Conservation (phyloP, 2,888 invertebrate genomes). For the Opisthograptis luteolata region DNA sequence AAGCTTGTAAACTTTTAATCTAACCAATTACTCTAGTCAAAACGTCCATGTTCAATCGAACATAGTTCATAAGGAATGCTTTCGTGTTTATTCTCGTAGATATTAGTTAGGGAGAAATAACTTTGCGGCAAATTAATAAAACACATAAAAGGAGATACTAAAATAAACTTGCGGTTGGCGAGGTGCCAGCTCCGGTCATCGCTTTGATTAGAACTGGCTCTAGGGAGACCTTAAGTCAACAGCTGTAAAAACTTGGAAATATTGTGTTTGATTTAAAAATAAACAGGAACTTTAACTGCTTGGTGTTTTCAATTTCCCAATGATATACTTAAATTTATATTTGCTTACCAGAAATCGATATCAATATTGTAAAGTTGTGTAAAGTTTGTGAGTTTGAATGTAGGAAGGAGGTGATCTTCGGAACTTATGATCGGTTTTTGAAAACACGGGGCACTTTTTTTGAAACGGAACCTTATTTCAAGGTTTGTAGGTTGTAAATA, state of each 20-base stretch:
- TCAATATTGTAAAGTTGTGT: no score
- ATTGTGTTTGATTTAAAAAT: constrained; percentile 1
- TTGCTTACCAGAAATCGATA: no score
- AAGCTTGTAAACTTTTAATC: constrained; percentile 8
- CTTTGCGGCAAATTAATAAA: constrained; percentile 79
- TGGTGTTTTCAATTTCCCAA: no score
- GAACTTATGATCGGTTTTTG: no score
- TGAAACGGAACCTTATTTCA: no score
- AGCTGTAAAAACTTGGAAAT: constrained; percentile 6
- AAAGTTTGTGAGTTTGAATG: no score
- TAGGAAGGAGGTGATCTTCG: no score
- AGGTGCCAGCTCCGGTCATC: constrained; percentile 60
- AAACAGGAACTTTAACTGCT: background rate
- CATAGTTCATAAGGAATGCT: constrained; percentile 22
- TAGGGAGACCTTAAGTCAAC: background rate
- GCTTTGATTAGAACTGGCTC: constrained; percentile 55
- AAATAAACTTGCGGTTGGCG: constrained; percentile 69
- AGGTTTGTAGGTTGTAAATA: no score
- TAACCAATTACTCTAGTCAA: constrained; percentile 10
- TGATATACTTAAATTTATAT: no score
- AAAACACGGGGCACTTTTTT: no score
- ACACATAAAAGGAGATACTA: constrained; percentile 76
- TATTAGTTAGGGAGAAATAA: constrained; percentile 53
- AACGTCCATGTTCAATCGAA: constrained; percentile 12
- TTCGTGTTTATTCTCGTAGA: constrained; percentile 30